phyloP scores from a whole-genome alignment of 2,888 invertebrate species.

The Noctua comes region DNA sequence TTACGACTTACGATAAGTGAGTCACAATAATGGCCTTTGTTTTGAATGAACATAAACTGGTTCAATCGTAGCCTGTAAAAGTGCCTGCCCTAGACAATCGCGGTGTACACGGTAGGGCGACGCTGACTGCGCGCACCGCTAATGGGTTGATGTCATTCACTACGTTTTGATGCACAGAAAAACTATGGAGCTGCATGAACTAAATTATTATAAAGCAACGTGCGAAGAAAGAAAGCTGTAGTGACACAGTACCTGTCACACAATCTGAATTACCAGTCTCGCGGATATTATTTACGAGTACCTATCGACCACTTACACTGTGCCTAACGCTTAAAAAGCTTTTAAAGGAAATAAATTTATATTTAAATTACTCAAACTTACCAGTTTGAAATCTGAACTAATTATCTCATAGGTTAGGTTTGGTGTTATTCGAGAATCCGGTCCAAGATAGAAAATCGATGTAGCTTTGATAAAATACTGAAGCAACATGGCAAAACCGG shows the following conservation, averaged over 20 bases:
- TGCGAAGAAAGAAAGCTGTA: too few relatives aligned
- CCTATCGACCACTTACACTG: too few relatives aligned
- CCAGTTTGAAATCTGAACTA: background rate
- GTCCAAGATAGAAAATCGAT: background rate
- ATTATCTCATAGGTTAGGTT: background rate
- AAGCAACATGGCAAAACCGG: background rate
- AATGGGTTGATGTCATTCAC: constrained; percentile 88
- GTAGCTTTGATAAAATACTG: background rate
- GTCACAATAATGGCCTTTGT: background rate
- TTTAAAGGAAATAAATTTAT: background rate
- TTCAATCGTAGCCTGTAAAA: constrained; percentile 69
- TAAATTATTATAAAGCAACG: background rate
- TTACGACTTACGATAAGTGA: background rate
- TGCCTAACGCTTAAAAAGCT: too few relatives aligned
- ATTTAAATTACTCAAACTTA: background rate
- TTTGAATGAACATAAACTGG: background rate
- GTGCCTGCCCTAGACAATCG: constrained; percentile 63
- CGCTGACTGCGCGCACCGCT: constrained; percentile 81
- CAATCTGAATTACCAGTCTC: too few relatives aligned
- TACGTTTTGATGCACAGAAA: constrained; percentile 70
- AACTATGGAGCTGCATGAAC: constrained; percentile 67
- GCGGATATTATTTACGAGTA: too few relatives aligned
- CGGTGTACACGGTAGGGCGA: constrained; percentile 73
- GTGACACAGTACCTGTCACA: too few relatives aligned
- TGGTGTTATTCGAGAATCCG: background rate